Evolutionary conservation across 2,888 invertebrate species (phyloP).

Genomic region (Drosophila nr. fundita): DNA sequence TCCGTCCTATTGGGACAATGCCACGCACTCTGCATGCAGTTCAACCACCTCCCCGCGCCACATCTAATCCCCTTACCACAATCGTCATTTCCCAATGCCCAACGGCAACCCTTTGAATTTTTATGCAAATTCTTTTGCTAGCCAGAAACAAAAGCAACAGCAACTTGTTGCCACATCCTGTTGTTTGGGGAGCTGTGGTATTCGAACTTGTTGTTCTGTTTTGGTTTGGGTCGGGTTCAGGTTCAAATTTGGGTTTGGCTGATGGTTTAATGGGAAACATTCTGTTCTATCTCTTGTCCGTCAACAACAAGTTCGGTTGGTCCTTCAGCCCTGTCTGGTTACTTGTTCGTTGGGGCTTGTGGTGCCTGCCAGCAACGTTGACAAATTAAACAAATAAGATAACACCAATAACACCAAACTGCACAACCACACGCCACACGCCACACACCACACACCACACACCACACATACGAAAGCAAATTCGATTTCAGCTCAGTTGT

Average conservation of each 20-base stretch:
- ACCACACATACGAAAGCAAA: conserved; percentile 27
- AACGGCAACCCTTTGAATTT: conserved; percentile 57
- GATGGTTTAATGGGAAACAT: background rate
- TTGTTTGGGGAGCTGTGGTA: conserved; percentile 2
- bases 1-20: conserved; percentile 36
- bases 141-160: conserved; percentile 24
- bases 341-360: conserved; percentile 4
- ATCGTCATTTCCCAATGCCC: background rate
- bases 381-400: conserved; percentile 78
- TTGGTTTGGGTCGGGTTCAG: background rate
- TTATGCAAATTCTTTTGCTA: conserved; percentile 67
- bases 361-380: conserved; percentile 38
- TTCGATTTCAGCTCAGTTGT: conserved; percentile 61
- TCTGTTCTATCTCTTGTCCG: conserved; percentile 21
- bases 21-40: conserved; percentile 31
- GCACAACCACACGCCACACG: conserved; percentile 13
- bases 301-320: conserved; percentile 30
- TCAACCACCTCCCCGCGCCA: conserved; percentile 1
- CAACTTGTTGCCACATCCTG: conserved; percentile 56
- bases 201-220: background rate
- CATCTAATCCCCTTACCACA: background rate
- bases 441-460: conserved; percentile 15
- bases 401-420: conserved; percentile 48
- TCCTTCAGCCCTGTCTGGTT: conserved; percentile 6
- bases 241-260: conserved; percentile 1